Percentiles rank a stretch among this genome's conserved stretches.
Conservation (phyloP, 2,888 invertebrate species). For the Thymelicus sylvestris region DNA sequence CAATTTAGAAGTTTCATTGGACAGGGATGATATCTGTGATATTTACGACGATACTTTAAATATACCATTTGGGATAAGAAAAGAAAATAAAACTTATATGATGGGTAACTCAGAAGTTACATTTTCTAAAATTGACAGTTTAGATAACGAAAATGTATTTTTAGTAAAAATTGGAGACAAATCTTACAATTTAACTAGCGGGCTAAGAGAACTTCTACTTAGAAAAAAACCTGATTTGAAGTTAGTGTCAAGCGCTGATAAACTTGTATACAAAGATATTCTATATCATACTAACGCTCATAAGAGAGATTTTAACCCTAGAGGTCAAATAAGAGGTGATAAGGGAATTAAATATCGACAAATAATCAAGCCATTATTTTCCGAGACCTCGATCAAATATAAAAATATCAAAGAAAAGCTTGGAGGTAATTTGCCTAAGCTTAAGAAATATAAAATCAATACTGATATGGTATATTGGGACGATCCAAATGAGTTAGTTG, state of each 20-base stretch:
- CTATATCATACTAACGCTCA: constrained; percentile 38
- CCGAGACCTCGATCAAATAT: not conserved
- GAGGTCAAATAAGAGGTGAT: constrained; percentile 38
- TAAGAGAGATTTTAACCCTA: constrained; percentile 38
- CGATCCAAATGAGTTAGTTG: constrained; percentile 46
- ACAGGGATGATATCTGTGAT: constrained; percentile 19
- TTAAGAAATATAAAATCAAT: constrained; percentile 38
- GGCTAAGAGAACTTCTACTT: constrained; percentile 13
- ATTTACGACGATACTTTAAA: constrained; percentile 22
- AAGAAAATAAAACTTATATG: constrained; percentile 13
- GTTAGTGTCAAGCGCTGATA: constrained; percentile 10
- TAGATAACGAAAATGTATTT: not conserved
- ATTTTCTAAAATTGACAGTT: constrained; percentile 9
- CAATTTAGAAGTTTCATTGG: constrained; percentile 24
- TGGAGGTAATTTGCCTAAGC: constrained; percentile 31
- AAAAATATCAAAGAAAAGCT: constrained; percentile 11
- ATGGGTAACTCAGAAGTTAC: constrained; percentile 23
- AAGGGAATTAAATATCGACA: constrained; percentile 37
- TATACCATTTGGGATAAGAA: constrained; percentile 23
- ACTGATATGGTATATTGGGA: constrained; percentile 44
- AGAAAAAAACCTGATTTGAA: constrained; percentile 11
- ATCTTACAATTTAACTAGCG: constrained; percentile 7
- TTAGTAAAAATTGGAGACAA: constrained; percentile 4
- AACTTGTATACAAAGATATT: constrained; percentile 4
- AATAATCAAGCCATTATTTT: constrained; percentile 31